Percentiles rank a stretch among this genome's conserved stretches.
phyloP scores from a whole-genome alignment of 64 coral and sea anemone genomes.

The Actinia tenebrosa region DNA sequence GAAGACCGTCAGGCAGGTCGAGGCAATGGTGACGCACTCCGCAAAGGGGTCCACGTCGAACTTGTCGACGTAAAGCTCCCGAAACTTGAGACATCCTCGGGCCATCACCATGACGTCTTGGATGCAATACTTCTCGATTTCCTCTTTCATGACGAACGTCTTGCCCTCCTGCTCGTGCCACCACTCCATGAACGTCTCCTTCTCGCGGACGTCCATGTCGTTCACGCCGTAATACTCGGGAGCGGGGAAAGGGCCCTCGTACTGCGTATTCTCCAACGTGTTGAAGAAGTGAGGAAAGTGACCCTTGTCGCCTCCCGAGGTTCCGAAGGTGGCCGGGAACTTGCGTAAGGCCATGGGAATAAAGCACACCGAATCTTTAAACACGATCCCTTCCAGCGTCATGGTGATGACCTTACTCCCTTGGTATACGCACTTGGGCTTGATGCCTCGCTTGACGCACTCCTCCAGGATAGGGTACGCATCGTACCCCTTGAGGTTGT shows the following conservation, averaged over 20 bases:
- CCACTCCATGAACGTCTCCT: background rate
- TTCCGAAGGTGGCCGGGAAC: conserved; percentile 17
- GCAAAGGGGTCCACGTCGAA: background rate
- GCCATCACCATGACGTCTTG: background rate
- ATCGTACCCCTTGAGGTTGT: background rate
- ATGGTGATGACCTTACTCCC: background rate
- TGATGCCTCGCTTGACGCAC: background rate
- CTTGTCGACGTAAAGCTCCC: background rate
- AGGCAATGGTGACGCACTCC: background rate
- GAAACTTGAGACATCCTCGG: background rate
- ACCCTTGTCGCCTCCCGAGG: background rate
- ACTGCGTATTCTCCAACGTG: background rate
- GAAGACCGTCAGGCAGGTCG: background rate
- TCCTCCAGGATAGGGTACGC: background rate
- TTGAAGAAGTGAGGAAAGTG: conserved; percentile 68
- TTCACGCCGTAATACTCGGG: background rate
- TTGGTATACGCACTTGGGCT: background rate
- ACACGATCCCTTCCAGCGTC: background rate
- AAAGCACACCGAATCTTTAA: conserved; percentile 33
- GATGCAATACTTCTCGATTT: background rate
- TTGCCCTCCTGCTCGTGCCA: background rate
- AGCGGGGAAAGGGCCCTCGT: conserved; percentile 3
- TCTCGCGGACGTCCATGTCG: background rate
- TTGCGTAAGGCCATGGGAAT: background rate
- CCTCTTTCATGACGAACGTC: background rate